These are phyloP conservation scores for Drosophila varians DNA, from an alignment of 1,140 invertebrate genomes.

Conservation along the genomic window DNA sequence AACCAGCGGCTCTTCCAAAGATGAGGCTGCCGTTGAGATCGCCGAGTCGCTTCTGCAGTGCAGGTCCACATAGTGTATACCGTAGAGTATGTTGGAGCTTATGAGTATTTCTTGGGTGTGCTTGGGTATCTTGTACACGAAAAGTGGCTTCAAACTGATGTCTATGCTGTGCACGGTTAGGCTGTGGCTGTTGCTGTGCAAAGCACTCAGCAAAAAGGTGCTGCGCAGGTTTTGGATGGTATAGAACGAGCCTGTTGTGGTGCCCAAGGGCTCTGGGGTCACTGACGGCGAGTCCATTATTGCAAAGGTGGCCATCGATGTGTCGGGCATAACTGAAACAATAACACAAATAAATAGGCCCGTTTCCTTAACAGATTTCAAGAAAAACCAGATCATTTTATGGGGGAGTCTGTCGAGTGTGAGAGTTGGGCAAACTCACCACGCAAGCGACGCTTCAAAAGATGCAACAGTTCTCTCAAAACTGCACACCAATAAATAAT, in stretches of 20 bases:
- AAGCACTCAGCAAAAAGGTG: constrained; percentile 76
- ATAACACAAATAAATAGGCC: background rate
- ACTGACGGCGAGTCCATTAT: constrained; percentile 81
- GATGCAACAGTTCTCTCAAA: constrained; percentile 60
- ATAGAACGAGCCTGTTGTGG: constrained; percentile 75
- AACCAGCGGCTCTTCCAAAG: constrained; percentile 53
- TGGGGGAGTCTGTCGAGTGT: constrained; percentile 23
- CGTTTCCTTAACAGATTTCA: background rate
- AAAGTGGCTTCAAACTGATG: constrained; percentile 87
- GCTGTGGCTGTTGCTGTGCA: constrained; percentile 80
- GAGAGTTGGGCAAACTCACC: constrained; percentile 61
- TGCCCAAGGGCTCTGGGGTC: constrained; percentile 72
- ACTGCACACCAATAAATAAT: constrained; percentile 49
- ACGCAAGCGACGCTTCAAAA: constrained; percentile 59
- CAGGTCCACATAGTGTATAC: constrained; percentile 76
- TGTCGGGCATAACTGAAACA: constrained; percentile 73
- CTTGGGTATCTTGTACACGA: constrained; percentile 88
- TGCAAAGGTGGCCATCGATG: constrained; percentile 64
- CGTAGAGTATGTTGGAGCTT: constrained; percentile 79
- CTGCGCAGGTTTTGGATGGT: constrained; percentile 77
- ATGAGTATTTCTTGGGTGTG: constrained; percentile 78
- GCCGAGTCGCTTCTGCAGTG: constrained; percentile 43
- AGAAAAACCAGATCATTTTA: background rate
- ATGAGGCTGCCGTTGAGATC: constrained; percentile 40
- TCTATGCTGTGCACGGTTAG: constrained; percentile 86